phyloP scores from a whole-genome alignment of 2,797 vertebrate species.

The Pampus argenteus region DNA sequence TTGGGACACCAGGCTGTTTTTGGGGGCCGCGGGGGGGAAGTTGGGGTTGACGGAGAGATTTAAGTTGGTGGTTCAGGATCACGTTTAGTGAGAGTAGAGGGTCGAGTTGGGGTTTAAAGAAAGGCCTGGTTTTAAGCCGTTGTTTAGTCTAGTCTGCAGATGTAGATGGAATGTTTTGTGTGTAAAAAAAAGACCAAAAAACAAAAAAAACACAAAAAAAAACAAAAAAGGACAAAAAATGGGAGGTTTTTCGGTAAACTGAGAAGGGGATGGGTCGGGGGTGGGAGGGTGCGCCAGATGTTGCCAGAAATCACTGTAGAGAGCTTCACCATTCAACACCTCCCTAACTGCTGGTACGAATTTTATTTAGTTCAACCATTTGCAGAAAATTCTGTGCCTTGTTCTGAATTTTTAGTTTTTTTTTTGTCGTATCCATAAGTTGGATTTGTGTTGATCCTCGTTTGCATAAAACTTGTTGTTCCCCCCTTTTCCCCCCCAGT shows the following conservation, averaged over 20 bases:
- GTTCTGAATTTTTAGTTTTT: slow-evolving; percentile 89
- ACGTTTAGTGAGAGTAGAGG: slow-evolving; percentile 48
- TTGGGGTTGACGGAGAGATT: slow-evolving; percentile 32
- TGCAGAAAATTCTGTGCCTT: slow-evolving; percentile 99
- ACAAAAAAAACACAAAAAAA: slow-evolving; percentile 10
- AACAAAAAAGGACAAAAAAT: slow-evolving; percentile 53
- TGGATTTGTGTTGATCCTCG: slow-evolving; percentile 68
- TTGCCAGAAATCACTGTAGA: slow-evolving; percentile 92
- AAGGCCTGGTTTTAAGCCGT: slow-evolving; percentile 84
- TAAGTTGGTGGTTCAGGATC: slow-evolving; percentile 51
- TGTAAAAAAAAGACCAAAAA: slow-evolving; percentile 62
- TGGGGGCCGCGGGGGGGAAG: slow-evolving; percentile 18
- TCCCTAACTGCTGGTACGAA: slow-evolving; percentile 89
- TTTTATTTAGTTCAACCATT: slow-evolving; percentile 92
- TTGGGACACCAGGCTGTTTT: slow-evolving; percentile 75
- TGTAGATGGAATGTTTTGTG: slow-evolving; percentile 82
- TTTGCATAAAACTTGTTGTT: slow-evolving; percentile 65
- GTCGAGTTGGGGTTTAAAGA: slow-evolving; percentile 54
- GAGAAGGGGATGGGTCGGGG: slow-evolving; percentile 48
- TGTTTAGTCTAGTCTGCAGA: slow-evolving; percentile 84
- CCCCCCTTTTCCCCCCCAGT: slow-evolving; percentile 25
- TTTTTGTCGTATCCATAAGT: slow-evolving; percentile 81
- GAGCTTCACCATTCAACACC: slow-evolving; percentile 95
- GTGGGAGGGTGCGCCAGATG: slow-evolving; percentile 81
- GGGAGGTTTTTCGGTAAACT: slow-evolving; percentile 57